Evolutionary conservation across 2,113 vertebrate genomes (phyloP).

Genomic region (Willisornis vidua): DNA sequence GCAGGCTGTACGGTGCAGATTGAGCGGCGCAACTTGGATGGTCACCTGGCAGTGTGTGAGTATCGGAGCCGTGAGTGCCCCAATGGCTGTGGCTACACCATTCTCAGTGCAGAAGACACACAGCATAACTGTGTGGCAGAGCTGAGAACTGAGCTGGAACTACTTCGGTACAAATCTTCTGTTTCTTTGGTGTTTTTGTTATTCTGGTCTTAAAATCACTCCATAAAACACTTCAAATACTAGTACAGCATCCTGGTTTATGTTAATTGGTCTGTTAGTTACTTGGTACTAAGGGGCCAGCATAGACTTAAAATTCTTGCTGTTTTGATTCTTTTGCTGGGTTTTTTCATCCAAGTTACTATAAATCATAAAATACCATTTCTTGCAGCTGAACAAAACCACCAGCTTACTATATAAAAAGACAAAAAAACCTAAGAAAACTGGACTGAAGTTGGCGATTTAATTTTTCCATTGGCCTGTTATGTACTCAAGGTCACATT

Average conservation of each 20-base stretch:
- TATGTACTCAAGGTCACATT: background rate
- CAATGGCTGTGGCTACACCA: constrained; percentile 82
- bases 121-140: constrained; percentile 87
- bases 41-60: constrained; percentile 83
- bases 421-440: background rate
- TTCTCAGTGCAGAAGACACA: constrained; percentile 75
- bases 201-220: background rate
- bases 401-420: background rate
- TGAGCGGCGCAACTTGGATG: constrained; percentile 78
- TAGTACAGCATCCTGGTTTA: background rate
- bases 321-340: background rate
- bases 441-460: background rate
- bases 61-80: constrained; percentile 82
- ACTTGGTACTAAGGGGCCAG: background rate
- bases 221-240: background rate
- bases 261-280: background rate
- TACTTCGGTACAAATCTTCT: constrained; percentile 77
- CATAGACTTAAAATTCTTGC: background rate
- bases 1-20: constrained; percentile 82
- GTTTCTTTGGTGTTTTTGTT: background rate
- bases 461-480: background rate
- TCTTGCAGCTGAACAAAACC: background rate
- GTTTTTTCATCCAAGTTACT: background rate
- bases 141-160: constrained; percentile 83
- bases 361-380: background rate